Evolutionary conservation across 2,113 vertebrate genomes (phyloP).

Genomic region (Trinectes maculatus): DNA sequence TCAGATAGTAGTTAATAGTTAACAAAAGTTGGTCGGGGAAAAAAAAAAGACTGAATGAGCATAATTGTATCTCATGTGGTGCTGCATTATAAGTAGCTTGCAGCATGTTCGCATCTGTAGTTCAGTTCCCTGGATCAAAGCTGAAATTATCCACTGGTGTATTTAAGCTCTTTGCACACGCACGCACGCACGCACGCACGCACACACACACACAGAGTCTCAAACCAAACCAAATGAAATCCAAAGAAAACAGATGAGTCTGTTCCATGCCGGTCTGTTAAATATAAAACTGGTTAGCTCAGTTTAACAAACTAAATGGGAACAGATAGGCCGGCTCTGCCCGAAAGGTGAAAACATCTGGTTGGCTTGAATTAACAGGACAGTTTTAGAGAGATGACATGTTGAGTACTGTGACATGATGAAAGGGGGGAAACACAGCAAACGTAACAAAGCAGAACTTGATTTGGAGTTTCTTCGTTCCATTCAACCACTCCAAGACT

Average conservation of each 20-base stretch:
- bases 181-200: too few relatives aligned
- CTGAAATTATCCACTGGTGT: background rate
- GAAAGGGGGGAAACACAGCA: too few relatives aligned
- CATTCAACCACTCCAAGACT: background rate
- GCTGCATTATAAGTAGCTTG: background rate
- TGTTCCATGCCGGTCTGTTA: too few relatives aligned
- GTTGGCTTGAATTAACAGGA: background rate
- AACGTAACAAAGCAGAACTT: background rate
- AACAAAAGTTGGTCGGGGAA: too few relatives aligned
- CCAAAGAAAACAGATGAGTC: constrained; percentile 3
- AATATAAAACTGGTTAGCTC: background rate
- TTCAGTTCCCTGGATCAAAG: background rate
- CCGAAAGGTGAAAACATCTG: background rate
- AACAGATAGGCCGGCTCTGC: background rate
- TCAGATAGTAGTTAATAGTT: too few relatives aligned
- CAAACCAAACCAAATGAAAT: background rate
- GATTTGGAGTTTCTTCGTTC: background rate
- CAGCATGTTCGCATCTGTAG: background rate
- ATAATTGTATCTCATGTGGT: too few relatives aligned
- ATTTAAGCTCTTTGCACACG: background rate
- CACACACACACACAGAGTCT: too few relatives aligned
- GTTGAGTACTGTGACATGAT: background rate
- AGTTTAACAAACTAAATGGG: background rate
- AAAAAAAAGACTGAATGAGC: too few relatives aligned
- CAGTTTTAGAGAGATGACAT: background rate